A percentile compares a stretch with the other conserved stretches of the same genome.
phyloP scores from a whole-genome alignment of 2,888 invertebrate genomes.

The Ditula angustiorana region DNA sequence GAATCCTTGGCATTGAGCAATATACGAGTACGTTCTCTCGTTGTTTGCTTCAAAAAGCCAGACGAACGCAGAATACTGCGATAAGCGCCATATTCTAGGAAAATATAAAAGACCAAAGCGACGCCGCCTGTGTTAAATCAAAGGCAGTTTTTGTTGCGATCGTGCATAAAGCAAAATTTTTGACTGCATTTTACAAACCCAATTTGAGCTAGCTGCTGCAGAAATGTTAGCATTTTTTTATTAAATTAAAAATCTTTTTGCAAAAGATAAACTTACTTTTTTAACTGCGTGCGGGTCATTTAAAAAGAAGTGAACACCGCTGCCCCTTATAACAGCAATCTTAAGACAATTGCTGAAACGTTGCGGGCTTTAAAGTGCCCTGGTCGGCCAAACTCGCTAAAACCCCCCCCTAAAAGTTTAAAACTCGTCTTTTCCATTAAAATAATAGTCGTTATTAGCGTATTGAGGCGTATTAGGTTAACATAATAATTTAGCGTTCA shows the following conservation, averaged over 20 bases:
- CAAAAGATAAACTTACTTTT: background rate
- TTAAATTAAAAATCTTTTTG: background rate
- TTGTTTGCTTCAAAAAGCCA: conserved; percentile 2
- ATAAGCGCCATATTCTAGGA: background rate
- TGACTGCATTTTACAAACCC: conserved; percentile 9
- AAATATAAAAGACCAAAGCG: background rate
- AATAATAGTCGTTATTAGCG: no score
- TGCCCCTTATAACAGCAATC: no score
- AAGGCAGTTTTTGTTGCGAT: background rate
- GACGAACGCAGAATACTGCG: background rate
- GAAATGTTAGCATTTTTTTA: background rate
- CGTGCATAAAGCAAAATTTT: background rate
- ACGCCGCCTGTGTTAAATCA: background rate
- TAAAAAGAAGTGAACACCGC: no score
- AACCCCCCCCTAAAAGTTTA: no score
- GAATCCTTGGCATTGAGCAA: background rate
- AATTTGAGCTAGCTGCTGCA: background rate
- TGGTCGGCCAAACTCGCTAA: no score
- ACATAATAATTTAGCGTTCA: no score
- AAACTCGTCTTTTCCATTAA: no score
- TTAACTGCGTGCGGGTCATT: no score
- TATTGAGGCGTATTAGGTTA: no score
- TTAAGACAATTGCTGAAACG: no score
- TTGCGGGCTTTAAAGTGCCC: no score
- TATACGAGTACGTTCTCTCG: background rate